Evolutionary conservation across 2,888 invertebrate species (phyloP), one percentile per base, ranked within the genome.

Genomic region (Rhagophthalmus giganteus): DNA sequence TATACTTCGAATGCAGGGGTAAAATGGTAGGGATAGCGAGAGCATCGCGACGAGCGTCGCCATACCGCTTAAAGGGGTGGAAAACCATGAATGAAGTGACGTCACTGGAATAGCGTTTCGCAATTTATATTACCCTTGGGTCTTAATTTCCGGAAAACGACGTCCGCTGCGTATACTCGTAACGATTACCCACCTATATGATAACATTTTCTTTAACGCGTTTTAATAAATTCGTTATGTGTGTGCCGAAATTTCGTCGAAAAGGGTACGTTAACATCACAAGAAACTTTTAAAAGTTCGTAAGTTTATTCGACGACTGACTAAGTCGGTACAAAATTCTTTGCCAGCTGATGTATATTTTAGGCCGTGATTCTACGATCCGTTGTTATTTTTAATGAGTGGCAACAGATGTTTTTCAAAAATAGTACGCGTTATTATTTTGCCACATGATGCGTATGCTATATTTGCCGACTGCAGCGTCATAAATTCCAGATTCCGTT

Each of bases 341-440:
- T 55, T 59, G 65, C 68, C 68, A 70, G 69, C 68, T 69, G 68
- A 67, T 64, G 59, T 59, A 55, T 70, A 70, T 70, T 70, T 70
- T 63, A 53, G 63, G 64, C 59, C 51, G 59, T 70, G 71, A 70
- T 69, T 66, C 64, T 61, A 60, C 61, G 58, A 58, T 55, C 55
- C 58, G 63, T 58, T 62, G 63, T 63, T 70, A 69, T 68, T 69
- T 69, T 69, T 67, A 66, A 67, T 65, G 60, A 62, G 61, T 61
- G 66, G 60, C 68, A 69, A 70, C 70, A 71, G 69, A 70, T 70
- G 70, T 70, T 69, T 66, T 58, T 59, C 60, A 53, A 62, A 63
- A 62, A 63, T 63, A 63, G 61, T 56, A 58, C 52, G 55, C 58
- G 55, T 59, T 60, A 50, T 59, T 59, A 59, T 60, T 60, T 60